phyloP scores from a whole-genome alignment of 2,888 invertebrate species.

The Lasius fuliginosus region DNA sequence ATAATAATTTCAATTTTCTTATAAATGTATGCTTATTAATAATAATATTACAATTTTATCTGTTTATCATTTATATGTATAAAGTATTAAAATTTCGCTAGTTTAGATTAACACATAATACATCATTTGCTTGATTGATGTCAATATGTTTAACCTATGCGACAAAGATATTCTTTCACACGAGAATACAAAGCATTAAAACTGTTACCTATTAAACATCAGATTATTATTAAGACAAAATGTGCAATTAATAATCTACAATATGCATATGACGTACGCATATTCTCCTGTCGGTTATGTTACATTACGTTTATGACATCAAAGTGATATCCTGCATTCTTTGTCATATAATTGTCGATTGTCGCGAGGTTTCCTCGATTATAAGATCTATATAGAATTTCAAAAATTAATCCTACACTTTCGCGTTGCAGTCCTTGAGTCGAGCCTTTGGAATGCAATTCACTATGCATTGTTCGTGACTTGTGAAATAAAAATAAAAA shows the following conservation, averaged over 20 bases:
- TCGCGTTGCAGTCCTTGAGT: conserved; percentile 78
- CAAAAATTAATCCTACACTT: conserved; percentile 57
- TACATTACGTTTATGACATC: not conserved
- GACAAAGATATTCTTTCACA: conserved; percentile 2
- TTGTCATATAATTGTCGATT: conserved; percentile 35
- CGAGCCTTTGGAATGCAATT: conserved; percentile 82
- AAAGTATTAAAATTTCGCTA: not conserved
- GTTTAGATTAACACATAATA: not conserved
- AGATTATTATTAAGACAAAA: conserved; percentile 12
- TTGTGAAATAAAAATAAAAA: conserved; percentile 67
- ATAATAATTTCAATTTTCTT: not conserved
- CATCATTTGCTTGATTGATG: not conserved
- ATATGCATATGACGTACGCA: conserved; percentile 30
- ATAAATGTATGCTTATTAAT: not conserved
- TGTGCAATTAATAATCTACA: conserved; percentile 26
- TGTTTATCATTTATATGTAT: not conserved
- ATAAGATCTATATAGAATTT: conserved; percentile 56
- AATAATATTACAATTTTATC: not conserved
- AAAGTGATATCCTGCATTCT: conserved; percentile 27
- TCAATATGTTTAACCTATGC: not conserved
- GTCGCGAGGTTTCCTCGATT: conserved; percentile 30
- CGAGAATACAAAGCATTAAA: conserved; percentile 5
- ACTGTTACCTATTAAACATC: conserved; percentile 19
- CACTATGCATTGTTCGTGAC: conserved; percentile 77
- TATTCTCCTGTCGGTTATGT: not conserved